Percentiles rank a stretch among this genome's conserved stretches.
These are phyloP conservation scores for Aplidium turbinatum DNA, from an alignment of 23 tunicate genomes.

Conservation along the genomic window DNA sequence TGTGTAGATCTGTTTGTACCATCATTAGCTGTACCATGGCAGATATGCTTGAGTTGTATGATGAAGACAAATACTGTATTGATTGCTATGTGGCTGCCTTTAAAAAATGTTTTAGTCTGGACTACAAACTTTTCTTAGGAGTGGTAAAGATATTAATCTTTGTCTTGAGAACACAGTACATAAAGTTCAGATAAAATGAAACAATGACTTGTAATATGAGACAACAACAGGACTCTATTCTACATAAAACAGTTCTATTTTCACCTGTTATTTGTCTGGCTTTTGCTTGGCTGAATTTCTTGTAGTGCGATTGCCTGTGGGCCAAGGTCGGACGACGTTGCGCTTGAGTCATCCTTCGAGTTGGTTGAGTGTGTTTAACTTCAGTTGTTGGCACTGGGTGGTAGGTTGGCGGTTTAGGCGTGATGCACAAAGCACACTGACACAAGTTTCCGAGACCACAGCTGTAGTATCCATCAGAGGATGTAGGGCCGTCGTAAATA, in stretches of 20 bases:
- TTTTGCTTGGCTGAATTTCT: conserved; percentile 51
- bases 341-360: conserved; percentile 6
- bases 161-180: too few relatives aligned
- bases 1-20: too few relatives aligned
- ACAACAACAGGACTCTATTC: not conserved
- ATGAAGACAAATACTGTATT: too few relatives aligned
- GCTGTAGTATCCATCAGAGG: conserved; percentile 68
- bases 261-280: conserved; percentile 42
- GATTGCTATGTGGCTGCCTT: too few relatives aligned
- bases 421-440: conserved; percentile 71
- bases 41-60: too few relatives aligned
- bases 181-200: too few relatives aligned
- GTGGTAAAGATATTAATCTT: too few relatives aligned
- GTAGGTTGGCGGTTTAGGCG: conserved; percentile 44
- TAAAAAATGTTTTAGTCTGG: too few relatives aligned
- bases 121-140: too few relatives aligned
- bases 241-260: not conserved
- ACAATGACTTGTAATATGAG: too few relatives aligned
- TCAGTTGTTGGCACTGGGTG: not conserved
- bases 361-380: conserved; percentile 14
- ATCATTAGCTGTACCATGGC: too few relatives aligned
- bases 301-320: conserved; percentile 25
- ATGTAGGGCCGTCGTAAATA: conserved; percentile 36
- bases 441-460: conserved; percentile 87
- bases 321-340: conserved; percentile 5